Evolutionary conservation across 1,140 invertebrate species (phyloP).

Genomic region (Colletes gigas): DNA sequence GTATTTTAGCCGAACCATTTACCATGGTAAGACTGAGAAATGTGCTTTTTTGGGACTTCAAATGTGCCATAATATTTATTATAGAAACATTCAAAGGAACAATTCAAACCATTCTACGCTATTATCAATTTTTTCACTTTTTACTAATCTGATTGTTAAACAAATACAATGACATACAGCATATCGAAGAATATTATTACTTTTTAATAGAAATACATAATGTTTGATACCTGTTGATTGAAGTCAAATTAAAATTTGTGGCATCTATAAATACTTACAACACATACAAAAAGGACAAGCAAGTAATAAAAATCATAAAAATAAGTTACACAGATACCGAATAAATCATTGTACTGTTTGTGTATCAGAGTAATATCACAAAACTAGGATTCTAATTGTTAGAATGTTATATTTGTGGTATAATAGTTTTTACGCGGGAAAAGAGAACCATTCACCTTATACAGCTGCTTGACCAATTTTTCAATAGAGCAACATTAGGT

Average conservation of each 20-base stretch:
- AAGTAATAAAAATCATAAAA: not conserved
- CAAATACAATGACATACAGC: conserved; percentile 28
- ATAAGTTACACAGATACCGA: conserved; percentile 1
- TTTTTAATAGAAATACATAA: conserved; percentile 19
- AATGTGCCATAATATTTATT: conserved; percentile 55
- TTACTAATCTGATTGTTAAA: conserved; percentile 17
- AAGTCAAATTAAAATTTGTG: conserved; percentile 18
- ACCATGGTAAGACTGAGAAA: conserved; percentile 62
- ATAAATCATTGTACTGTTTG: not conserved
- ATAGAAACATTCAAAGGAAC: conserved; percentile 25
- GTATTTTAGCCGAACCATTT: conserved; percentile 48
- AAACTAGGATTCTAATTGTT: conserved; percentile 18
- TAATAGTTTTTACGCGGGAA: conserved; percentile 38
- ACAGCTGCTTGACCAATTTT: conserved; percentile 63
- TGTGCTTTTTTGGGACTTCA: conserved; percentile 57
- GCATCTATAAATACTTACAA: conserved; percentile 7
- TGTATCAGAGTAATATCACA: conserved; percentile 18
- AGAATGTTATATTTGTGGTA: conserved; percentile 31
- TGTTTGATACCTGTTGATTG: not conserved
- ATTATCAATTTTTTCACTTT: conserved; percentile 46
- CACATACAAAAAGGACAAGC: conserved; percentile 3
- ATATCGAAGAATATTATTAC: conserved; percentile 40
- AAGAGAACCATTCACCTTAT: conserved; percentile 39
- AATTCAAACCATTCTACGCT: conserved; percentile 21
- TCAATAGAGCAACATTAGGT: conserved; percentile 53